Evolutionary conservation across 2,113 vertebrate species (phyloP), one percentile per base, ranked within the genome.

Genomic region (Dolichallabes microphthalmus): DNA sequence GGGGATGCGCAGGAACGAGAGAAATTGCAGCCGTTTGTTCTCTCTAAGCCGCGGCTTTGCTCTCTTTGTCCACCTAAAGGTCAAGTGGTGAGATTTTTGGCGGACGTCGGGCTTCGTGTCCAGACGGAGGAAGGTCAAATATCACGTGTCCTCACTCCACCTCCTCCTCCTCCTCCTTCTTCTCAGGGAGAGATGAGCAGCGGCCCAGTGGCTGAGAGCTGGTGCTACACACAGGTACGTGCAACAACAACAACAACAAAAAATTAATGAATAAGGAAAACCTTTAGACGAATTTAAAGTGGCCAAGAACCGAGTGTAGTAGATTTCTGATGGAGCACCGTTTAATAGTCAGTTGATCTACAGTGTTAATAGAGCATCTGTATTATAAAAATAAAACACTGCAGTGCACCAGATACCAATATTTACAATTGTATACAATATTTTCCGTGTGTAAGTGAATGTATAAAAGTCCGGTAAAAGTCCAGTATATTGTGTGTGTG

Each of bases 101-200:
- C 3, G 17, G 27, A 17, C 27, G 30, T 25, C 20, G 55, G 76
- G 32, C 76, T 60, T 79, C 20, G 32, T 35, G 76, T 60, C 76
- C 76, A 79, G 55, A 79, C 55, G 60, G 76, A 77, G n/a, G 53
- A 78, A 78, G 76, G 76, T 60, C 76, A 79, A 25, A 99, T 99
- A 98, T 98, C 98, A 96, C 97, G 97, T 95, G 97, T 98, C 93
- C 97, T 97, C 92, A 99, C 97, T 95, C 98, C 98, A 93, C 97
- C 98, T 93, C 97, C 98, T 11, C 73, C 98, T 93, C 97, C 53
- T 3, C 75, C 52, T 53, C 69, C 69, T 50, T 13, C 73, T n/a
- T 32, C 76, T 93, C 97, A 97, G 92, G 97, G 97, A 94, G 98
- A 99, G 95, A 99, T 98, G 97, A 97, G 97, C 94, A 96, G 96